Evolutionary conservation across 1,140 invertebrate genomes (phyloP), one percentile per base, ranked within the genome.

Genomic region (Euglossa dilemma): DNA sequence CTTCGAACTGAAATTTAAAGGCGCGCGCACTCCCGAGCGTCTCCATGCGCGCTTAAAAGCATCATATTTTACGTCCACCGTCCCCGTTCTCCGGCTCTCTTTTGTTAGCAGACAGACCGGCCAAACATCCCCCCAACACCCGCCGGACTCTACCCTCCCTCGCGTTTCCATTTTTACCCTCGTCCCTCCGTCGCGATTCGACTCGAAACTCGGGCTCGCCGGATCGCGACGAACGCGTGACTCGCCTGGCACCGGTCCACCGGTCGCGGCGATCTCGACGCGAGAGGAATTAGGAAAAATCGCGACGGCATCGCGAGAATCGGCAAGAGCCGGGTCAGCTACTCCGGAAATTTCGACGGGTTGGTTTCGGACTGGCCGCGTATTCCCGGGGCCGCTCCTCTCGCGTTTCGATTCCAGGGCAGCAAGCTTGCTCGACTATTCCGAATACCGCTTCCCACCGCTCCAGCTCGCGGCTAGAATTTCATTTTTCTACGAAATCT

Each of bases 31-130:
- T 57, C 36, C 66, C 25, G 36, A 20, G 23, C 75, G 86, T 50
- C 83, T 79, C 82, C 83, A 71, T 66, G 86, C 59, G 64, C 54
- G n/a, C 80, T 85, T 93, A 92, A 93, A 93, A 93, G 91, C 92
- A 92, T 93, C 89, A 93, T 93, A 93, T 94, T 93, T 94, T 92
- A 93, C 87, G 69, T 80, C 66, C 66, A 20, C n/a, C 87, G 73
- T 80, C 63, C 77, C n/a, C 50, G 79, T 76, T 70, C n/a, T n/a
- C 69, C 28, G 50, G 25, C 18, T 56, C 77, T 66, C 77, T 80
- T 87, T 85, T 84, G 74, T 86, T 86, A 74, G 80, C 81, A 36
- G 5, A 54, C 25, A 78, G 82, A 59, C 23, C 67, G 45, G 57
- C 74, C 85, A 81, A 79, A 89, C 85, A 85, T 56, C 47, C 64